Percentiles rank a stretch among this genome's conserved stretches.
phyloP scores from a whole-genome alignment of 2,888 invertebrate genomes.

The Drosophila subsilvestris region DNA sequence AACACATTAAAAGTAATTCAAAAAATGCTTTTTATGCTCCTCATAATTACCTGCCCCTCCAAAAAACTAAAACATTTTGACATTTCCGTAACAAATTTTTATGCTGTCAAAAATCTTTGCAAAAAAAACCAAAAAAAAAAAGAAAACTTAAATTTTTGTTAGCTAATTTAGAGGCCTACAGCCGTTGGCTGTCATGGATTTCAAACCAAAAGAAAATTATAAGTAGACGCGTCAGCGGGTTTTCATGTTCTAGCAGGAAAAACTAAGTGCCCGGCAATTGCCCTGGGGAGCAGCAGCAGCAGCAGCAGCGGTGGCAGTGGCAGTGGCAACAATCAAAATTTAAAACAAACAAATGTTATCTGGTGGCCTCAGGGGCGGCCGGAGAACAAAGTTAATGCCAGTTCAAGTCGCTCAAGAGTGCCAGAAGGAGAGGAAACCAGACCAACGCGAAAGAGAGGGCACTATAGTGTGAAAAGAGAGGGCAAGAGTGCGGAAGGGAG shows the following conservation, averaged over 20 bases:
- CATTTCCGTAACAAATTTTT: slow-evolving; percentile 42
- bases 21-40: slow-evolving; percentile 11
- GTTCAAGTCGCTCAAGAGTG: slow-evolving; percentile 67
- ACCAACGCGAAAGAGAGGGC: background rate
- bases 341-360: slow-evolving; percentile 65
- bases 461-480: background rate
- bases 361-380: slow-evolving; percentile 30
- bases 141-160: slow-evolving; percentile 2
- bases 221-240: slow-evolving; percentile 76
- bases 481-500: slow-evolving; percentile 5
- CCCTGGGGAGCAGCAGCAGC: slow-evolving; percentile 22
- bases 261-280: slow-evolving; percentile 66
- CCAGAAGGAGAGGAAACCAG: slow-evolving; percentile 20
- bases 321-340: slow-evolving; percentile 40
- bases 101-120: slow-evolving; percentile 30
- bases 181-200: slow-evolving; percentile 64
- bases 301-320: slow-evolving; percentile 13
- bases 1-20: background rate
- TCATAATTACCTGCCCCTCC: slow-evolving; percentile 2
- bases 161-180: slow-evolving; percentile 64
- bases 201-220: slow-evolving; percentile 52
- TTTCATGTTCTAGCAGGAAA: slow-evolving; percentile 59
- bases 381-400: slow-evolving; percentile 65
- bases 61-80: slow-evolving; percentile 23
- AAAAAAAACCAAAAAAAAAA: slow-evolving; percentile 10